Evolutionary conservation across 2,113 vertebrate genomes (phyloP).

Genomic region (Caretta caretta): DNA sequence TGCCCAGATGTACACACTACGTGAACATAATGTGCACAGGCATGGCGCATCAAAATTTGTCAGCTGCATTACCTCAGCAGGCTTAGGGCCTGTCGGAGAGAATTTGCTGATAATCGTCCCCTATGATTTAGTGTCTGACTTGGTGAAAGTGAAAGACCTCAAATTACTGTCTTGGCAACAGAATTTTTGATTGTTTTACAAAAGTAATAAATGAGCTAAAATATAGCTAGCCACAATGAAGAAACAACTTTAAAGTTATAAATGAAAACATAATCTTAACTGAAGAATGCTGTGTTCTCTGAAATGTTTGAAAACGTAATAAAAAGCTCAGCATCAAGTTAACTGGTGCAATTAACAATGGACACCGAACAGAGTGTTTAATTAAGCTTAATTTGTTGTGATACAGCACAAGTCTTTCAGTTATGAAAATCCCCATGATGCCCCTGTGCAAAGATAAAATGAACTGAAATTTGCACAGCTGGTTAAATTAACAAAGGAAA

Average conservation of each 20-base stretch:
- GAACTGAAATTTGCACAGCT: conserved; percentile 48
- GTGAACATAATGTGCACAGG: conserved; percentile 88
- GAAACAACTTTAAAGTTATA: conserved; percentile 63
- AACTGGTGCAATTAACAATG: conserved; percentile 78
- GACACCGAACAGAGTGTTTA: conserved; percentile 75
- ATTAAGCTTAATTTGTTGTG: conserved; percentile 75
- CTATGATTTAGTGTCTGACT: conserved; percentile 85
- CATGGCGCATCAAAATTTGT: conserved; percentile 88
- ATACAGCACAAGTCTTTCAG: conserved; percentile 63
- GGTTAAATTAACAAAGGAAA: conserved; percentile 36
- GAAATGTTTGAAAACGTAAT: conserved; percentile 65
- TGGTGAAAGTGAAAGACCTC: conserved; percentile 85
- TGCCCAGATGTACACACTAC: conserved; percentile 89
- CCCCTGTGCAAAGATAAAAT: conserved; percentile 31
- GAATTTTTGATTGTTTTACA: conserved; percentile 78
- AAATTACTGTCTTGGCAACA: conserved; percentile 78
- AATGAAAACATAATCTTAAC: conserved; percentile 46
- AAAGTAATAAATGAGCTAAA: conserved; percentile 75
- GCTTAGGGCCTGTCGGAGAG: conserved; percentile 87
- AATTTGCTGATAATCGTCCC: conserved; percentile 88
- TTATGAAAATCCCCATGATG: conserved; percentile 60
- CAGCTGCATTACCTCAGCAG: conserved; percentile 88
- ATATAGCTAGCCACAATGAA: conserved; percentile 56
- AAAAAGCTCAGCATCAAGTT: conserved; percentile 76
- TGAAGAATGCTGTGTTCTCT: conserved; percentile 48